Percentiles rank a stretch among this genome's conserved stretches.
Evolutionary conservation across 1,140 invertebrate genomes (phyloP).

Genomic region (Caenorhabditis remanei): DNA sequence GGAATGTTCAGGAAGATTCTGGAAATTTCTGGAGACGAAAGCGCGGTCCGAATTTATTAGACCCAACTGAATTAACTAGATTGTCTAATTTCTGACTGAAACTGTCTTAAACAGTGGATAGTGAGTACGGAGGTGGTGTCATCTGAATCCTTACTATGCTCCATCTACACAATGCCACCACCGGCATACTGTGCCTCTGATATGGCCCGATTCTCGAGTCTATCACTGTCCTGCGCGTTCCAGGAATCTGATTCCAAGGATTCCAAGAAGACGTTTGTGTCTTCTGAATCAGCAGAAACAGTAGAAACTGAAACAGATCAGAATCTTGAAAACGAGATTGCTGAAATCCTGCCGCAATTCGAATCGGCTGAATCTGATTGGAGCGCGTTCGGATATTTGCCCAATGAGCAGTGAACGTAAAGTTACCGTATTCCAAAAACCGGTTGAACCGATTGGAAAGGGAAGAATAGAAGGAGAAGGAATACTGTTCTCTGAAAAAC

Average conservation of each 20-base stretch:
- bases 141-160: background rate
- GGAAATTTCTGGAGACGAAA: too few species aligned
- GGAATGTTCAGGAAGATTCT: too few species aligned
- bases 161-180: background rate
- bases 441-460: background rate
- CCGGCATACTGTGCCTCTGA: background rate
- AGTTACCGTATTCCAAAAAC: conserved; percentile 14
- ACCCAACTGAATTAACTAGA: too few species aligned
- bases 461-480: too few species aligned
- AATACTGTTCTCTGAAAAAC: too few species aligned
- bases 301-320: background rate
- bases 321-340: conserved; percentile 22
- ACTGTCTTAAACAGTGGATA: too few species aligned
- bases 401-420: conserved; percentile 29
- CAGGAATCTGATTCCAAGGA: background rate
- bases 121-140: too few species aligned
- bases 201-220: background rate
- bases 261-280: too few species aligned
- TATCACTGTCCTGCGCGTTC: background rate
- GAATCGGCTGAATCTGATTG: conserved; percentile 61
- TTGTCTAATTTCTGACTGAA: too few species aligned
- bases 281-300: background rate
- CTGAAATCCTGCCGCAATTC: conserved; percentile 30
- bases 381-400: conserved; percentile 61
- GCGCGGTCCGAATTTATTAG: too few species aligned